Percentiles rank a stretch among this genome's conserved stretches.
Conservation (phyloP, 2,113 vertebrate species). For the Brachirus orientalis region DNA sequence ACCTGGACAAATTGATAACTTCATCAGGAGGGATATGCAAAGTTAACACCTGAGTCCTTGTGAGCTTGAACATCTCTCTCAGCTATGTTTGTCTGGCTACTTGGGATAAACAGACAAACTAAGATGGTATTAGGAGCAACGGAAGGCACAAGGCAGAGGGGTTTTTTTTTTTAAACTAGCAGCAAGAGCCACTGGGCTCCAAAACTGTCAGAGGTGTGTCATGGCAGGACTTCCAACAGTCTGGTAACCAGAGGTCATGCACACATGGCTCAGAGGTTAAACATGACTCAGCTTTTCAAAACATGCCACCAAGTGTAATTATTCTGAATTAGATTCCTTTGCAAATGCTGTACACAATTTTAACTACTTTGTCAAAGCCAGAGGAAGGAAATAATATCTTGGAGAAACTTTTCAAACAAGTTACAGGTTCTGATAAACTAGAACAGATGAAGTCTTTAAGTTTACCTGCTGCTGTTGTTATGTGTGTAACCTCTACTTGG, state of each 20-base stretch:
- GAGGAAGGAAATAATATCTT: slow-evolving; percentile 11
- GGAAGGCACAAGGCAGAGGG: slow-evolving; percentile 62
- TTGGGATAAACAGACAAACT: too few species aligned
- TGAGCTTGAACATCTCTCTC: slow-evolving; percentile 24
- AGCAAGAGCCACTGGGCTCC: slow-evolving; percentile 43
- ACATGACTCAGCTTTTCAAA: slow-evolving; percentile 28
- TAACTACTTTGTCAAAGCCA: slow-evolving; percentile 14
- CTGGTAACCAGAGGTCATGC: slow-evolving; percentile 37
- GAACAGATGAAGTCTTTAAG: background rate
- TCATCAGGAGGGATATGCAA: slow-evolving; percentile 13
- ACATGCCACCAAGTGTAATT: slow-evolving; percentile 3
- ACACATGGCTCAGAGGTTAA: slow-evolving; percentile 40
- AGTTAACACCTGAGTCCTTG: slow-evolving; percentile 27
- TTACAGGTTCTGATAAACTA: slow-evolving; percentile 12
- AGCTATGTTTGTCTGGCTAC: slow-evolving; percentile 8
- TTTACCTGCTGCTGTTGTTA: slow-evolving; percentile 14
- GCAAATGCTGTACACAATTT: slow-evolving; percentile 5
- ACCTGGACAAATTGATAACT: slow-evolving; percentile 28
- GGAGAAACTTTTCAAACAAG: slow-evolving; percentile 13
- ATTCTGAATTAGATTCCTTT: slow-evolving; percentile 4
- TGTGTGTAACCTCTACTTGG: slow-evolving; percentile 43
- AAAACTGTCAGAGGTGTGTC: slow-evolving; percentile 55
- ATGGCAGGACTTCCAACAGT: slow-evolving; percentile 37
- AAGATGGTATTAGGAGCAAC: slow-evolving; percentile 24
- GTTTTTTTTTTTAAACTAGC: slow-evolving; percentile 25